Conservation (phyloP, 2,888 invertebrate species). For the Meliscaeva auricollis region DNA sequence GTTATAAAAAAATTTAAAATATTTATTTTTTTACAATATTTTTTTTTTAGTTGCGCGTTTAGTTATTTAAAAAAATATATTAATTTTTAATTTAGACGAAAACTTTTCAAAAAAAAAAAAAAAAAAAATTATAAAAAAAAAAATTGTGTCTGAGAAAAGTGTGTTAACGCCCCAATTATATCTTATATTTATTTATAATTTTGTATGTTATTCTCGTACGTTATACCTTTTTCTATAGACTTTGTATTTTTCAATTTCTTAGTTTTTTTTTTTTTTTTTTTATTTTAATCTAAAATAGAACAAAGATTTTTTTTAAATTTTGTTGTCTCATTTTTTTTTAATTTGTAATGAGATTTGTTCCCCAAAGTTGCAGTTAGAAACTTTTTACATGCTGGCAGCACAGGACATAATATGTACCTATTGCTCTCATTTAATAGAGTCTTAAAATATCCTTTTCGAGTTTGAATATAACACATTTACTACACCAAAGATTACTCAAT, state of each 20-base stretch:
- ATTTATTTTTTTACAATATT: conserved; percentile 8
- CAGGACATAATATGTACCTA: no score
- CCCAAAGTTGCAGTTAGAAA: no score
- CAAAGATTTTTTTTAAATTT: no score
- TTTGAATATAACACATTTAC: no score
- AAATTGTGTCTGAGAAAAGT: conserved; percentile 54
- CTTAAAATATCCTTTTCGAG: no score
- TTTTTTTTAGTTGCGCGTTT: neutral
- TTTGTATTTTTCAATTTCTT: conserved; percentile 48
- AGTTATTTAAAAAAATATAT: neutral
- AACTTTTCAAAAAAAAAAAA: conserved; percentile 16
- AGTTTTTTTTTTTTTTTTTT: neutral
- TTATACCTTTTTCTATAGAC: neutral
- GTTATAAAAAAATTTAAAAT: conserved; percentile 30
- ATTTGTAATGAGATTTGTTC: no score
- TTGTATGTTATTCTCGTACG: neutral
- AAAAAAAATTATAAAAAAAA: conserved; percentile 36
- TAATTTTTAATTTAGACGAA: no score
- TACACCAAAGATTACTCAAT: no score
- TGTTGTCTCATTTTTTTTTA: no score
- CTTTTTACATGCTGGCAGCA: no score
- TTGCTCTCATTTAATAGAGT: no score
- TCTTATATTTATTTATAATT: neutral
- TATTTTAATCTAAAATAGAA: no score
- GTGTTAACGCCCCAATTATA: conserved; percentile 67